These are phyloP conservation scores for Connochaetes taurinus DNA, from an alignment of 2,113 vertebrate genomes.

Conservation along the genomic window DNA sequence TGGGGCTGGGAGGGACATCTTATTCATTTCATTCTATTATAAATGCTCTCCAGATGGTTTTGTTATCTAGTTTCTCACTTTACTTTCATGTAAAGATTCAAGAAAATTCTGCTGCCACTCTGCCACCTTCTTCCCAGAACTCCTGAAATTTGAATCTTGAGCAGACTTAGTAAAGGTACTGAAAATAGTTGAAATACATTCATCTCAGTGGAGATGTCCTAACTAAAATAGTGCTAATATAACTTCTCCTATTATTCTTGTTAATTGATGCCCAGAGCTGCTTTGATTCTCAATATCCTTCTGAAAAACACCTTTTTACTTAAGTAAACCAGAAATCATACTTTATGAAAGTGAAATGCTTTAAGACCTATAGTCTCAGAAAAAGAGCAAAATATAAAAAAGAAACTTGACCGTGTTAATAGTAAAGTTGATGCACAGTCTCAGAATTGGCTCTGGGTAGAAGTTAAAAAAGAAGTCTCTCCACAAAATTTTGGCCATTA, in stretches of 20 bases:
- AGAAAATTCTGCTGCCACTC: not conserved
- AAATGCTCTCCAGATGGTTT: not conserved
- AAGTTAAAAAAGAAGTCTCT: not conserved
- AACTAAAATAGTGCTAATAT: slow-evolving; percentile 11
- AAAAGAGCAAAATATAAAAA: not conserved
- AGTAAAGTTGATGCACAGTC: not conserved
- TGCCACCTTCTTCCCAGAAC: not conserved
- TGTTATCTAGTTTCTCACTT: not conserved
- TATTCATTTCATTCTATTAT: not conserved
- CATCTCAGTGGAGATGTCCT: not conserved
- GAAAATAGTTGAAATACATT: not conserved
- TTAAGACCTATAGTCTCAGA: not conserved
- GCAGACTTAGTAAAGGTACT: not conserved
- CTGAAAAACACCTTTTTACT: not conserved
- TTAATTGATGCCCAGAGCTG: not conserved
- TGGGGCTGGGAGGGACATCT: not conserved
- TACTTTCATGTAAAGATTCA: not conserved
- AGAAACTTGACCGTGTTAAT: not conserved
- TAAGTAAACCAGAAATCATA: not conserved
- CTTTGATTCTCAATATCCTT: not conserved
- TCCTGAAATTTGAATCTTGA: not conserved
- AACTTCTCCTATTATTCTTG: not conserved
- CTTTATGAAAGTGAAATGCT: not conserved
- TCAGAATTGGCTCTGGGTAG: not conserved
- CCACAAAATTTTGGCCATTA: not conserved